Base-by-base conservation (phyloP, 2,888 invertebrate genomes). In the Graphium colonna region DNA sequence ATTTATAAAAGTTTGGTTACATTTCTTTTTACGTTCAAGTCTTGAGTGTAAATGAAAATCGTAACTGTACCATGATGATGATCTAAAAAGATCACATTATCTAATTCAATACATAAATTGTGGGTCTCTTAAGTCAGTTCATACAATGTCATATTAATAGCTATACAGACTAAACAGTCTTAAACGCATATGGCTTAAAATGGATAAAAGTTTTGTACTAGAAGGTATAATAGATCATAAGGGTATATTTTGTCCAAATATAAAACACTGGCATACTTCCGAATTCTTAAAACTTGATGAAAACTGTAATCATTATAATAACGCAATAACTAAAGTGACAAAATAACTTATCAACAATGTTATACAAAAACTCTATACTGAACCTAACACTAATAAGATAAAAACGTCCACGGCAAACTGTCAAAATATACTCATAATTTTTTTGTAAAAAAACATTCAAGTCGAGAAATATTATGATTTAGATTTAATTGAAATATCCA, bases 171-270 rank as follows among this genome's bases (percentile, higher is more conserved):
- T 49, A 49, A 36, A 12, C 47, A 48, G 46, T 52, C 47, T 48
- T 45, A 40, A 39, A 28, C 38, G 13, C 15, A 36, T 42, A 52
- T 36, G 52, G 38, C 47, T 26, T 12, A 10, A 52, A 46, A 47
- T 47, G 8, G 43, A 40, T 17, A 40, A 40, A 17, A 9, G 7
- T 26, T 52, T 52, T 52, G 52, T 52, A 48, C 52, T 52, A 43
- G 31, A 36, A 43, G 52, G 52, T 52, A 47, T 18, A 36, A 42
- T 42, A 18, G 28, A 41, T 7, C 10, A 16, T 9, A n/a, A 33
- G 18, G 8, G 13, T 28, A 12, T 18, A n/a, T n/a, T 38, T 12
- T n/a, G 38, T 51, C 8, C 44, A 39, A 39, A 51, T 44, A 38
- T 38, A 43, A 51, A 51, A 38, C 28, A 39, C 36, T 16, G 26